Conservation (phyloP, 2,113 vertebrate species). For the Glaucomys volans region DNA sequence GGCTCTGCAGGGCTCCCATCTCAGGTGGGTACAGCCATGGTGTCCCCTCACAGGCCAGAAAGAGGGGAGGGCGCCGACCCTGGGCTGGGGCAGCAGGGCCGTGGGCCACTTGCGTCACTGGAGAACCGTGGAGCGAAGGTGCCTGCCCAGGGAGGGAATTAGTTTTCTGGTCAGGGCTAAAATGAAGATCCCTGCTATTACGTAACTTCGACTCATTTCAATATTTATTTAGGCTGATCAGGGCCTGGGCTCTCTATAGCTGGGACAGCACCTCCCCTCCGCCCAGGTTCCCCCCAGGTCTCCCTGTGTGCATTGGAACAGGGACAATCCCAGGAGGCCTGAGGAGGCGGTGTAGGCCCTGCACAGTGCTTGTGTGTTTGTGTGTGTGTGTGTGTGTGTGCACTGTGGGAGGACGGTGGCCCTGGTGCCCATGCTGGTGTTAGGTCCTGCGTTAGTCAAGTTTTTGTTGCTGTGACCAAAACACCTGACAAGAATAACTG, state of each 20-base stretch:
- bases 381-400: not conserved
- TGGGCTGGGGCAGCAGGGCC: not conserved
- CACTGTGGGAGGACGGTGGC: not conserved
- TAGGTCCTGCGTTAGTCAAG: not conserved
- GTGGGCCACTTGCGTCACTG: fast-evolving
- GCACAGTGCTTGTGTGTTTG: fast-evolving
- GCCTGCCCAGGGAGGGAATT: fast-evolving
- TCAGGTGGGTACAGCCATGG: too few species aligned
- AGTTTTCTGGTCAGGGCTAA: not conserved
- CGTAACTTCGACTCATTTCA: not conserved
- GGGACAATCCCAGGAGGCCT: not conserved
- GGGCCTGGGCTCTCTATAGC: not conserved
- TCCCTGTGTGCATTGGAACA: not conserved
- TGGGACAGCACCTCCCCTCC: not conserved
- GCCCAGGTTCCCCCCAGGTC: fast-evolving
- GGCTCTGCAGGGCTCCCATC: fast-evolving
- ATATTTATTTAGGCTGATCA: not conserved
- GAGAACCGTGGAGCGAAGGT: not conserved
- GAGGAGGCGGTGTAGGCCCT: not conserved
- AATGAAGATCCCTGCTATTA: fast-evolving
- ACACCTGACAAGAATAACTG: too few species aligned
- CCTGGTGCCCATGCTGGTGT: fast-evolving
- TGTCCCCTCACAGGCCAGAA: not conserved
- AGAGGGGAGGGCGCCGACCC: too few species aligned
- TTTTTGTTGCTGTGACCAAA: too few species aligned